phyloP scores from a whole-genome alignment of 2,797 vertebrate genomes.

The Taeniopygia guttata region DNA sequence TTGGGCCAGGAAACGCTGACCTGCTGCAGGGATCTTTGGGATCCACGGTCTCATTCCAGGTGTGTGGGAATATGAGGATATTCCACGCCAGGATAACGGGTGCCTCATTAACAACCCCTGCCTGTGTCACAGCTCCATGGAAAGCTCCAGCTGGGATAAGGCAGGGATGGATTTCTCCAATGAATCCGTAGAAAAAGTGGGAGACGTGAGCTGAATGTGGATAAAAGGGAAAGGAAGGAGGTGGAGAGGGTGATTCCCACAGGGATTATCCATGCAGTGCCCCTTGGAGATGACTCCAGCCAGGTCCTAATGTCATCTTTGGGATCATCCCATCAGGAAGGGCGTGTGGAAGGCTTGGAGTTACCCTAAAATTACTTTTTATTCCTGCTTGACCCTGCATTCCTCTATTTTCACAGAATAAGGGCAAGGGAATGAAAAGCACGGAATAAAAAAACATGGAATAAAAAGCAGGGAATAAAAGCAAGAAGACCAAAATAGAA shows the following conservation, averaged over 20 bases:
- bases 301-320: background rate
- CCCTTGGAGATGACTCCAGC: background rate
- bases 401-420: background rate
- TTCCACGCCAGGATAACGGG: background rate
- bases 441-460: background rate
- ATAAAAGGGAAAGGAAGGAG: background rate
- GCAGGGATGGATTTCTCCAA: background rate
- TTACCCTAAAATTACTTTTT: background rate
- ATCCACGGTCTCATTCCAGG: background rate
- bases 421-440: background rate
- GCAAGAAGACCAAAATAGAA: background rate
- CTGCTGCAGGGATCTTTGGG: background rate
- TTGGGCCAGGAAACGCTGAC: accelerated
- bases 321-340: background rate
- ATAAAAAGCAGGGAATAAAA: background rate
- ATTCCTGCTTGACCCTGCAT: background rate
- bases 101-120: background rate
- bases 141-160: background rate
- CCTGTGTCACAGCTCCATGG: background rate
- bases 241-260: background rate
- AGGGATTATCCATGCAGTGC: background rate
- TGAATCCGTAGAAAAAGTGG: background rate
- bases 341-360: background rate
- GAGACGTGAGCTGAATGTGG: background rate
- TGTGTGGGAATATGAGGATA: accelerated